Conservation (phyloP, 2,113 vertebrate genomes). For the Tragelaphus strepsiceros region DNA sequence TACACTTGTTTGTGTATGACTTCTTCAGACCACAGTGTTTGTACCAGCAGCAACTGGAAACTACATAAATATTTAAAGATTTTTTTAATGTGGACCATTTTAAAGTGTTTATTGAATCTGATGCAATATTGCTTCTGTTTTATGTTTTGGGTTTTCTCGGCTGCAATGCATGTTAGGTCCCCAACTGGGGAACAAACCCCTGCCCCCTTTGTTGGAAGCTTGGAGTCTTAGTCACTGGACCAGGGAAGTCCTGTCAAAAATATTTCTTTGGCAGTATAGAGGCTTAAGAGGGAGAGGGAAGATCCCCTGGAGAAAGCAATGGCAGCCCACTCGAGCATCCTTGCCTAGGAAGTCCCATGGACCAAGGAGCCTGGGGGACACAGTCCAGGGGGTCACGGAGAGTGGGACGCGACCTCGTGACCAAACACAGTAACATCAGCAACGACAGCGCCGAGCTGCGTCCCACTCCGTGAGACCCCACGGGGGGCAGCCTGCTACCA, state of each 20-base stretch:
- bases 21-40: neutral
- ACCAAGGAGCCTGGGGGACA: neutral
- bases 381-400: neutral
- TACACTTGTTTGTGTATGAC: neutral
- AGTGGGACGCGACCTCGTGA: too few species aligned
- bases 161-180: neutral
- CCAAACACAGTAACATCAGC: neutral
- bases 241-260: neutral
- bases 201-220: neutral
- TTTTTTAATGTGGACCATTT: neutral
- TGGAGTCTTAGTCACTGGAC: neutral
- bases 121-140: neutral
- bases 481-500: neutral
- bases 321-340: neutral
- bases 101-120: neutral
- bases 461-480: rapidly evolving
- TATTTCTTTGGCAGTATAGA: neutral
- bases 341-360: neutral
- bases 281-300: neutral
- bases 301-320: neutral
- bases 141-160: neutral
- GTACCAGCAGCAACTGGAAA: neutral
- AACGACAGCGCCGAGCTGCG: rapidly evolving
- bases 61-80: neutral
- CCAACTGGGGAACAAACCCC: neutral